phyloP scores from a whole-genome alignment of 1,140 invertebrate species.

The Battus philenor region DNA sequence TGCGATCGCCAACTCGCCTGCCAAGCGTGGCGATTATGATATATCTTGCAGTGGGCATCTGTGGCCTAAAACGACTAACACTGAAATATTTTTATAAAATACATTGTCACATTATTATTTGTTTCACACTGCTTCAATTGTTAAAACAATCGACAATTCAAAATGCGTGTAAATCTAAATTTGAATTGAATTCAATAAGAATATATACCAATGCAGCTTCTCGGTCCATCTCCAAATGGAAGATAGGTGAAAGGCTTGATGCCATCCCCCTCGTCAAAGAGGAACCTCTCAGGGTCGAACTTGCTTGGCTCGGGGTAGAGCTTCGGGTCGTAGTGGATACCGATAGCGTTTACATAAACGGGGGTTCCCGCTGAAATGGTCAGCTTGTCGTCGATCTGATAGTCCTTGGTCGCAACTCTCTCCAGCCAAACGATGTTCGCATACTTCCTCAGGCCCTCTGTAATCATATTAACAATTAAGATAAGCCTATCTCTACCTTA shows the following conservation, averaged over 20 bases:
- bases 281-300: conserved; percentile 77
- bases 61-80: too few species aligned
- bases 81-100: not conserved
- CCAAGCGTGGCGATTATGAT: too few species aligned
- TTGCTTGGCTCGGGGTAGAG: conserved; percentile 72
- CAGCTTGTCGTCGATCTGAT: conserved; percentile 58
- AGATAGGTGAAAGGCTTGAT: not conserved
- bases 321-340: conserved; percentile 73
- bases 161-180: too few species aligned
- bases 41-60: too few species aligned
- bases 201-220: conserved; percentile 10
- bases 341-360: conserved; percentile 37
- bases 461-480: conserved; percentile 15
- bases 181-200: not conserved
- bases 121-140: not conserved
- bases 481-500: not conserved
- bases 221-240: conserved; percentile 7
- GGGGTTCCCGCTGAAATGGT: conserved; percentile 46
- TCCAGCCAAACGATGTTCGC: conserved; percentile 67
- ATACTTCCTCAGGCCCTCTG: conserved; percentile 77
- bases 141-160: too few species aligned
- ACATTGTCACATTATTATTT: not conserved
- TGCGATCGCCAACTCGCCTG: too few species aligned
- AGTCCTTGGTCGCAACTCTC: conserved; percentile 53
- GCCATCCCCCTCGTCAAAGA: conserved; percentile 54